A percentile compares a stretch with the other conserved stretches of the same genome.
These are phyloP conservation scores for Pristionchus pacificus DNA, from an alignment of 1,140 invertebrate genomes.

Conservation along the genomic window DNA sequence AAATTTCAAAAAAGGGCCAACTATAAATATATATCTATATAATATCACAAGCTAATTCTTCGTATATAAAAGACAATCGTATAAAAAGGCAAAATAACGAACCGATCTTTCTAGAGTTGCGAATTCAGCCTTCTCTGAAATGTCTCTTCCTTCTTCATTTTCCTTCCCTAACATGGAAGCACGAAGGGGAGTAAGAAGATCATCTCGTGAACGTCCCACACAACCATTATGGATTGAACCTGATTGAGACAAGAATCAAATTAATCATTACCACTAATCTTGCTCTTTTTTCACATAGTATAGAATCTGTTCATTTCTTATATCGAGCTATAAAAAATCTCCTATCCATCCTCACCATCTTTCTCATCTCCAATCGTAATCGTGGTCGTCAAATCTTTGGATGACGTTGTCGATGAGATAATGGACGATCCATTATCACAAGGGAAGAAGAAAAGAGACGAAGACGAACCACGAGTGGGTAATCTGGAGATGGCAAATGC, in stretches of 20 bases:
- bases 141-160: neutral
- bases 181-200: neutral
- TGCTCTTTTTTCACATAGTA: neutral
- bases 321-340: constrained; percentile 12
- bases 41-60: no score
- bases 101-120: neutral
- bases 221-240: neutral
- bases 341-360: no score
- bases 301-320: constrained; percentile 8
- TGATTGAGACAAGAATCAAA: constrained; percentile 7
- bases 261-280: neutral
- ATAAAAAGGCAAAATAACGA: neutral
- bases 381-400: no score
- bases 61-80: neutral
- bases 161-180: neutral
- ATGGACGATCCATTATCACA: no score
- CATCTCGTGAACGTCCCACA: no score
- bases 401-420: no score
- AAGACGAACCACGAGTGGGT: neutral
- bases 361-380: no score
- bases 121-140: constrained; percentile 16
- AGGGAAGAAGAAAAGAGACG: neutral
- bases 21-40: neutral
- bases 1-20: neutral
- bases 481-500: neutral